phyloP scores from a whole-genome alignment of 2,113 vertebrate species.

The Stigmatopora nigra region DNA sequence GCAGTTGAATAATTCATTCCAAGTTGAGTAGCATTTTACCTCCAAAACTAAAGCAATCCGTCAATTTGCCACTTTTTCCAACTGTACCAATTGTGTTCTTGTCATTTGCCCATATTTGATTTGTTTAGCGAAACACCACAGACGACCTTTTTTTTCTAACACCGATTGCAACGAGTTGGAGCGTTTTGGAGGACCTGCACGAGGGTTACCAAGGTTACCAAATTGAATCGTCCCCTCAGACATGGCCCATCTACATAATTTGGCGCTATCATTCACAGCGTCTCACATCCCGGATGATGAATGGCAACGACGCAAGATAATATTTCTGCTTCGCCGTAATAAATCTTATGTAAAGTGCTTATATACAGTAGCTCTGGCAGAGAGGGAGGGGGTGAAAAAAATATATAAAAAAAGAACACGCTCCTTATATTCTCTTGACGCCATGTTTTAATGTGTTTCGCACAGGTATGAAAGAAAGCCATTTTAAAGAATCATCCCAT shows the following conservation, averaged over 20 bases:
- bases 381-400: constrained; percentile 18
- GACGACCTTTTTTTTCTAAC: not conserved
- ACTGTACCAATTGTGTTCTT: not conserved
- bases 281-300: constrained; percentile 87
- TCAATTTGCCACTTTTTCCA: no score
- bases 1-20: no score
- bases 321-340: constrained; percentile 96
- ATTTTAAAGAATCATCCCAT: not conserved
- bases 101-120: not conserved
- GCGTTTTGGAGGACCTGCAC: constrained; percentile 69
- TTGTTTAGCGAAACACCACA: not conserved
- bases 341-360: constrained; percentile 84
- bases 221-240: constrained; percentile 88
- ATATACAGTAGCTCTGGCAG: constrained; percentile 54
- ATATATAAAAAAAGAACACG: constrained; percentile 10
- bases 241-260: constrained; percentile 96
- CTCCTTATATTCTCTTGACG: not conserved
- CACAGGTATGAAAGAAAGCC: not conserved
- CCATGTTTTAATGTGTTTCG: not conserved
- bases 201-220: constrained; percentile 98
- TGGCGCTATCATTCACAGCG: constrained; percentile 86
- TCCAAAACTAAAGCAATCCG: no score
- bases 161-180: constrained; percentile 37
- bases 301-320: constrained; percentile 87
- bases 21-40: no score